Base-by-base conservation (phyloP, 2,113 vertebrate genomes). In the Sialia sialis region DNA sequence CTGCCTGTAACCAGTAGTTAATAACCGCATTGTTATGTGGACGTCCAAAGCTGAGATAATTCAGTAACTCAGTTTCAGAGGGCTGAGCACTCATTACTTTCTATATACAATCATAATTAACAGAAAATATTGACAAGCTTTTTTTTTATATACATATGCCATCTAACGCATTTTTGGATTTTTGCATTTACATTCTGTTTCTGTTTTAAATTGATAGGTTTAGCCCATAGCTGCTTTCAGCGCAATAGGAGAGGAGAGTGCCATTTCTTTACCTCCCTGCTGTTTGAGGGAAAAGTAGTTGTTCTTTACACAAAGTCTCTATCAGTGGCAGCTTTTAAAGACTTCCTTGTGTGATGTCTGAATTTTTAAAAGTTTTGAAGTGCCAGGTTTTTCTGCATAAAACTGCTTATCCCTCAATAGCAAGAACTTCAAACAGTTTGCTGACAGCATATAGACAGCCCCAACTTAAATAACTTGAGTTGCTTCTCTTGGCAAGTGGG, bases 351-450 rank as follows among this genome's bases (percentile, higher is more conserved):
- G 72, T 44, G n/a, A 87, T 46, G 44, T 59, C 66, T 87, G 91
- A 74, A 75, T 94, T 89, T 90, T 87, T 54, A 19, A 75, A 93
- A 92, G 38, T 84, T 78, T 70, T 84, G 86, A 84, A 82, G 38
- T 60, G 36, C 69, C 66, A 89, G 89, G 34, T 75, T 84, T 94
- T 96, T 94, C 84, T 91, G 56, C 58, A 46, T 82, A 87, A 94
- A 95, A 76, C 89, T 75, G 44, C 84, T 92, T 94, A 95, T 81
- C 56, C 48, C 49, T 78, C 84, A 72, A 49, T 3, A 75, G 52
- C 56, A 56, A 70, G 48, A 82, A 75, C 89, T 92, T 95, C 94
- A 89, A 89, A 95, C 73, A 43, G 27, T 76, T 92, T 93, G 48
- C 86, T 94, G 86, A 87, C 84, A 93, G 84, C 58, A 66, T 8